Evolutionary conservation across 2,113 vertebrate genomes (phyloP).

Genomic region (Tonatia bakeri): DNA sequence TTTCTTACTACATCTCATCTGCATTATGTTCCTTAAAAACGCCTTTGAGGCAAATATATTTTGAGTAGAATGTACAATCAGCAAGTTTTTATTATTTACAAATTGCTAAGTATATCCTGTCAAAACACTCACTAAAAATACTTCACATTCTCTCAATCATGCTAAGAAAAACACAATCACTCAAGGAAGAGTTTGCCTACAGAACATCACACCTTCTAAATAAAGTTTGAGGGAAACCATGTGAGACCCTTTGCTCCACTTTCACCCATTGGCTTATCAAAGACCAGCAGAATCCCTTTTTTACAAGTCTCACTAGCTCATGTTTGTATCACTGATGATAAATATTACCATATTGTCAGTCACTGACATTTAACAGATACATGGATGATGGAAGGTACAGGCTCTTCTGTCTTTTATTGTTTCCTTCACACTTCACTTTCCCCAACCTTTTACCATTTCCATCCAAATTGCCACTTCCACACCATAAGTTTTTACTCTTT

Average conservation of each 20-base stretch:
- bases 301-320: neutral
- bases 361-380: neutral
- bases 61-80: constrained; percentile 55
- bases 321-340: constrained; percentile 29
- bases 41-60: constrained; percentile 53
- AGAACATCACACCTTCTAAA: constrained; percentile 60
- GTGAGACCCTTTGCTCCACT: neutral
- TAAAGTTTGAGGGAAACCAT: constrained; percentile 42
- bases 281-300: neutral
- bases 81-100: constrained; percentile 73
- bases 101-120: constrained; percentile 66
- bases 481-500: neutral
- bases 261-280: neutral
- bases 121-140: constrained; percentile 72
- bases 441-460: neutral
- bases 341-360: neutral
- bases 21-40: constrained; percentile 36
- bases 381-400: neutral
- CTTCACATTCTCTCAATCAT: constrained; percentile 59
- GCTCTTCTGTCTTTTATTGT: neutral
- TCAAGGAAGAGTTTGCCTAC: constrained; percentile 57
- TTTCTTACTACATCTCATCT: constrained; percentile 20
- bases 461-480: neutral
- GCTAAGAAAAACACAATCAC: constrained; percentile 57
- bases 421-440: neutral